Evolutionary conservation across 64 coral and sea anemone genomes (phyloP), one percentile per base, ranked within the genome.

Genomic region (Montipora foliosa): DNA sequence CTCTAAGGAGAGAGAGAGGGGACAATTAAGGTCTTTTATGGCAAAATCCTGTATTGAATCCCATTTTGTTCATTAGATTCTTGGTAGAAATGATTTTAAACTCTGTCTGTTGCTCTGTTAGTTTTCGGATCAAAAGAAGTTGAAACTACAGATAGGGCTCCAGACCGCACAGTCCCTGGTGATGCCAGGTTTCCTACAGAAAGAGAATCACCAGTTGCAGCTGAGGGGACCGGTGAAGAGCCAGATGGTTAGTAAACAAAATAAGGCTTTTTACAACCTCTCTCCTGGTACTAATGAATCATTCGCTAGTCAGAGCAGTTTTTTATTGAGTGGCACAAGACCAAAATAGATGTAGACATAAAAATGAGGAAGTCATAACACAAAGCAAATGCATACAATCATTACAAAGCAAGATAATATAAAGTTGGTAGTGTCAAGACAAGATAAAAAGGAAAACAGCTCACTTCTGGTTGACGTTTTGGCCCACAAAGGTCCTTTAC

Each of bases 131-230:
- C 47, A 0, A 49, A 16, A 87, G 94, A 71, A 6, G 89, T 29
- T 3, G 89, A 92, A 62, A 29, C 13, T 45, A 19, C 66, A 75
- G 71, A 76, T 49, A 89, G 72, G 61, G 67, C 50, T 25, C n/a
- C 59, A 22, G 78, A 82, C 37, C 49, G 70, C 61, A 37, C 53
- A 70, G 64, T 67, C 66, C 68, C 75, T 2, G 81, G 94, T 81
- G 82, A 76, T 47, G 76, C 88, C 49, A 95, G 53, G n/a, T 91
- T 95, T 76, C 76, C 78, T 58, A 87, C 87, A 44, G 94, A 90
- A 15, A 79, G 58, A 4, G 72, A 77, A 11, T 15, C 46, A 50
- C 9, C 46, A 6, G 79, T 52, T 12, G 16, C 82, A 51, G 5
- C 9, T 70, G 82, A 71, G 51, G 70, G 20, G 48, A 77, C 93